Conservation (phyloP, 2,797 vertebrate genomes). For the Pantherophis vulpinus region DNA sequence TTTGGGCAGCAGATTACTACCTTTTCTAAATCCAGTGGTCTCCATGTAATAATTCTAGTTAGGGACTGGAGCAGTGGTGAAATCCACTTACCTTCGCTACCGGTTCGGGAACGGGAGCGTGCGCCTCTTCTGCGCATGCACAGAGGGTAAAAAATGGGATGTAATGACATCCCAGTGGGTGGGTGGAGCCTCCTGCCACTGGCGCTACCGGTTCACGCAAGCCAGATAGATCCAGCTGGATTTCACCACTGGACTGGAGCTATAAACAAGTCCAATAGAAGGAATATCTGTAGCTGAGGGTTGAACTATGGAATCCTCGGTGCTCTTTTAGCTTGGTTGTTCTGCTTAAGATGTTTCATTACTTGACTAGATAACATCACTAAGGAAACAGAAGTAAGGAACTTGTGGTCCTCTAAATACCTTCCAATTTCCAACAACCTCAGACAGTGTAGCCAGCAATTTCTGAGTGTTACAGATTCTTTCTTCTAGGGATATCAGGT, state of each 20-base stretch:
- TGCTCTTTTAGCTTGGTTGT: background rate
- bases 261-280: background rate
- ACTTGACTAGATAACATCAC: background rate
- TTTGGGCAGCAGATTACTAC: background rate
- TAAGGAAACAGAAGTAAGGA: background rate
- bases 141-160: too few relatives aligned
- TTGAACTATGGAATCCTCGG: background rate
- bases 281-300: background rate
- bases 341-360: background rate
- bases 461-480: background rate
- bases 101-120: too few relatives aligned
- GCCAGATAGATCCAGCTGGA: too few relatives aligned
- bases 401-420: background rate
- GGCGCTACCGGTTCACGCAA: too few relatives aligned
- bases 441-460: background rate
- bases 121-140: too few relatives aligned
- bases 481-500: background rate
- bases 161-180: too few relatives aligned
- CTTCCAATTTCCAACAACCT: background rate
- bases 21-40: background rate
- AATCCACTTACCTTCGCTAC: too few relatives aligned
- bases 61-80: background rate
- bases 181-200: too few relatives aligned
- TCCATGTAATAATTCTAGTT: background rate
- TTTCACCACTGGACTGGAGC: background rate